Evolutionary conservation across 2,888 invertebrate species (phyloP), one percentile per base, ranked within the genome.

Genomic region (Cheilosia variabilis): DNA sequence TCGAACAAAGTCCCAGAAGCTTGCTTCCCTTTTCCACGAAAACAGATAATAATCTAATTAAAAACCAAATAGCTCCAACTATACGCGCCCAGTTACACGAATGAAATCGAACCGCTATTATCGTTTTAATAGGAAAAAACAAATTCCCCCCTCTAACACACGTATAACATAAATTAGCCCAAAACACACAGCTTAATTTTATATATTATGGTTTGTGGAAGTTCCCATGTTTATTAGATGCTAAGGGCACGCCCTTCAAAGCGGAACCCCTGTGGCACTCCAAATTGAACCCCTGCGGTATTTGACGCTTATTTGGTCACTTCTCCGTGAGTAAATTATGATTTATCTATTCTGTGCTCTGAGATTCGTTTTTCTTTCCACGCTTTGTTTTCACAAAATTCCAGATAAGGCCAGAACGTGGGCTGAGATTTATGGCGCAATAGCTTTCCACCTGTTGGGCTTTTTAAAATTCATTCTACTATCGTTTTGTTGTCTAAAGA

Each of bases 341-440:
- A 77, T 77, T 77, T 63, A 76, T 76, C 55, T 63, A 31, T 63
- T 73, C 52, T 62, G 24, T 27, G 22, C 45, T 63, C 43, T 13
- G 52, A 22, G 37, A 37, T 58, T 58, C 9, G n/a, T 17, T 69
- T 69, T 31, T 45, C 22, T 60, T 52, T 37, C 43, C 17, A 6
- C 19, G 50, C 19, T 24, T 50, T 17, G n/a, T 53, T 24, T 47
- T 37, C 24, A 4, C 50, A 2, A 2, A 17, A 27, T 7, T 6
- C 27, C 7, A 6, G 68, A 45, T 55, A 53, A 60, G 58, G 52
- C 52, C 65, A 57, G 6, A 17, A 17, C 43, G 77, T 77, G 63
- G 77, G 77, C 24, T 24, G 45, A 60, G 55, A 69, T 77, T 77
- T 62, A 77, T 77, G 43, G 55, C 9, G n/a, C 62, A 62, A 69